Evolutionary conservation across 2,888 invertebrate species (phyloP), one percentile per base, ranked within the genome.

Genomic region (Anthrax anthrax): DNA sequence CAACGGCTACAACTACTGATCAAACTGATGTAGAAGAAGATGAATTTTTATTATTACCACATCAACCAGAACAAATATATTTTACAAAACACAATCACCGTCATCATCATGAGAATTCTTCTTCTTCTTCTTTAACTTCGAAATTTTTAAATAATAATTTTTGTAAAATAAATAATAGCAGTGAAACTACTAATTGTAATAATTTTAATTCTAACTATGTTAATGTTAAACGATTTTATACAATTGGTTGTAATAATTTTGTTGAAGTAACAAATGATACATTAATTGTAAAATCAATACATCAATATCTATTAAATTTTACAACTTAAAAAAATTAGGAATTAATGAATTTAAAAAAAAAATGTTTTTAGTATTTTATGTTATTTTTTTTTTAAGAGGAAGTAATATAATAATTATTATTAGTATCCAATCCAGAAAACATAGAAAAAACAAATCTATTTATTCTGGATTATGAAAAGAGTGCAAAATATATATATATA

Each of bases 11-110:
- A n/a, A n/a, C n/a, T n/a, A n/a, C n/a, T n/a, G n/a, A n/a, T n/a
- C n/a, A n/a, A n/a, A n/a, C n/a, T n/a, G n/a, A n/a, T 10, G 51
- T 52, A 16, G 56, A 59, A 13, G 60, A 61, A 32, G 67, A 67
- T 48, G 42, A 46, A 38, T 46, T 46, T 14, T 32, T 46, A 10
- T 13, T 46, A 9, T 18, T 46, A 13, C 38, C 42, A 2, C 32
- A 46, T 38, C 29, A 46, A 16, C 46, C 42, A 9, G 16, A 38
- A 18, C 34, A 37, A 16, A 41, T 46, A 9, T 42, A 46, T 32
- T 32, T 32, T 32, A 32, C 12, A 12, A 32, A 12, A 12, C 12
- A 32, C 29, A 32, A 32, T 12, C 8, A 32, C 29, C 9, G 2
- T 32, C 29, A 32, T 12, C 29, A 32, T 32, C 9, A 32, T 12